A percentile compares a stretch with the other conserved stretches of the same genome.
Conservation (phyloP, 2,113 vertebrate species). For the Myiagra hebetior region DNA sequence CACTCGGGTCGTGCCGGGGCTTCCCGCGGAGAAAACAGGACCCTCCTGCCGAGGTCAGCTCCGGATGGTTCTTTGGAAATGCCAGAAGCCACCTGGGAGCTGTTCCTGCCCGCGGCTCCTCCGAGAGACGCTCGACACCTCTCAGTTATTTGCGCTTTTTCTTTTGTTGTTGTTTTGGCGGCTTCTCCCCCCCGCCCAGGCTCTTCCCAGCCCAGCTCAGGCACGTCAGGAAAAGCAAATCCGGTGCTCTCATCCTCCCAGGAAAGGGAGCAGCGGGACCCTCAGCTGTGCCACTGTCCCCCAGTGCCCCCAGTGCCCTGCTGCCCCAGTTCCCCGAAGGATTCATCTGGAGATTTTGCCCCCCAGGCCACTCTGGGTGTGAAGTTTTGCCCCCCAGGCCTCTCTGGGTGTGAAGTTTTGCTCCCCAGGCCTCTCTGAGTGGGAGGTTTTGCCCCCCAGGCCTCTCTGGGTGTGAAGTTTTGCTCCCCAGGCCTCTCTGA, state of each 20-base stretch:
- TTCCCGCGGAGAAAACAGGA: background rate
- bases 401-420: background rate
- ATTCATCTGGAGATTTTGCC: background rate
- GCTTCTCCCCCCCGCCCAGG: background rate
- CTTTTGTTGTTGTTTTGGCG: background rate
- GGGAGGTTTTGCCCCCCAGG: background rate
- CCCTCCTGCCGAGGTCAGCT: background rate
- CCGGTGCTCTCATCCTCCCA: background rate
- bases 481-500: fast-evolving
- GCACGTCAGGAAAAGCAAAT: background rate
- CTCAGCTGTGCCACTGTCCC: background rate
- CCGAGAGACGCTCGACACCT: background rate
- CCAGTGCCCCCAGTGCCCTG: background rate
- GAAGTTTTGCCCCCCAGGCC: background rate
- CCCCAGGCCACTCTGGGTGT: background rate
- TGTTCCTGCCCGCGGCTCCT: background rate
- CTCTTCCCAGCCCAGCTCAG: background rate
- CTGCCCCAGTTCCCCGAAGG: fast-evolving
- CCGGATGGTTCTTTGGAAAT: background rate
- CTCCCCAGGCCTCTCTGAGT: too few species aligned
- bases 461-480: background rate
- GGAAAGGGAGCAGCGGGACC: background rate
- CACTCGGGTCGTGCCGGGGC: background rate
- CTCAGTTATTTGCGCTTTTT: background rate
- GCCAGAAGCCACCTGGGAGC: background rate